Evolutionary conservation across 2,888 invertebrate genomes (phyloP).

Genomic region (Rutpela maculata): DNA sequence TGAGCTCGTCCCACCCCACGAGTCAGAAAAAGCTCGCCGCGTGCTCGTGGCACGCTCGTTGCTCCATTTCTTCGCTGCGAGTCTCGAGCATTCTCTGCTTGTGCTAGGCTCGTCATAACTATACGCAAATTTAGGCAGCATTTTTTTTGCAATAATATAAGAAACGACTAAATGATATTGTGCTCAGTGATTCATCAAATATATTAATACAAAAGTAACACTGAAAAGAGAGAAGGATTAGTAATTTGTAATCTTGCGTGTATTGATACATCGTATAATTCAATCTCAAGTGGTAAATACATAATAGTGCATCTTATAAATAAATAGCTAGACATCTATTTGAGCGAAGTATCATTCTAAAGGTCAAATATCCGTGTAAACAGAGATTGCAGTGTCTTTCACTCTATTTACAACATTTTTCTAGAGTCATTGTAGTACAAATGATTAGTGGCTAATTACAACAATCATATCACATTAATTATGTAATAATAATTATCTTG

Average conservation of each 20-base stretch:
- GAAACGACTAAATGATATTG: too few species aligned
- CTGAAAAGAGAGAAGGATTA: too few species aligned
- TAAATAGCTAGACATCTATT: background rate
- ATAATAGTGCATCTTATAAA: background rate
- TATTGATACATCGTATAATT: background rate
- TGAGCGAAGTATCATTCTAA: background rate
- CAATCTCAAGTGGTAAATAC: background rate
- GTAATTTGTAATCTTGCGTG: background rate
- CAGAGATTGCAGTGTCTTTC: conserved; percentile 1
- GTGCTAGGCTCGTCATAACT: too few species aligned
- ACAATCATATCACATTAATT: background rate
- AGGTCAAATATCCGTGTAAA: background rate
- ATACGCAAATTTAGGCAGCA: too few species aligned
- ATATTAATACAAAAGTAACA: too few species aligned
- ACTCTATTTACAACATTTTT: conserved; percentile 2
- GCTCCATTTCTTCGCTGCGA: too few species aligned
- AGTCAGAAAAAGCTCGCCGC: too few species aligned
- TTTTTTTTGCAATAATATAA: too few species aligned
- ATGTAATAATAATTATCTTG: background rate
- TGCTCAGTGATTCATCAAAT: too few species aligned
- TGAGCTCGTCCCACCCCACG: too few species aligned
- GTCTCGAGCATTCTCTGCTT: too few species aligned
- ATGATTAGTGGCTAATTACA: background rate
- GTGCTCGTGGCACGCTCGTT: too few species aligned
- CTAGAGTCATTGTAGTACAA: background rate